Conservation (phyloP, 92 coral and sea anemone species). For the Paramuricea clavata region DNA sequence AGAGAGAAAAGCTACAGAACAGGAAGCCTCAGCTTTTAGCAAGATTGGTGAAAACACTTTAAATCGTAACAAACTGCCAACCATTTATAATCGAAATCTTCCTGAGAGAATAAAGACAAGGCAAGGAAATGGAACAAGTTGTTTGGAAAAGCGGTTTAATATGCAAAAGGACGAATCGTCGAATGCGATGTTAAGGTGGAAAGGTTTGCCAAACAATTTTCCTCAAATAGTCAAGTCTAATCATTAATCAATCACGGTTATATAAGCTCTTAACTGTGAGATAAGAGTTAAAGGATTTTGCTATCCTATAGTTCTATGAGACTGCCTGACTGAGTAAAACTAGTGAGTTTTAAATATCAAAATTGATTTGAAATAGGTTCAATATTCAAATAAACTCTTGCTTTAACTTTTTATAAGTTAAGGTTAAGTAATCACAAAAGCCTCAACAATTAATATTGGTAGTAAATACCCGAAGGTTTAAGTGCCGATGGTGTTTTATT, state of each 20-base stretch:
- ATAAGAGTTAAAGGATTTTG: not conserved
- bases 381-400: too few relatives aligned
- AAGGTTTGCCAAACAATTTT: not conserved
- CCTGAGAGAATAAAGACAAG: not conserved
- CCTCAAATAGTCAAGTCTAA: not conserved
- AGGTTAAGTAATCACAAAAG: too few relatives aligned
- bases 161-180: not conserved
- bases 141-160: not conserved
- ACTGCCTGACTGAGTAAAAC: not conserved
- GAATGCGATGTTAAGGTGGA: not conserved
- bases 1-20: not conserved
- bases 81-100: not conserved
- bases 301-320: not conserved
- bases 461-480: not conserved
- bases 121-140: not conserved
- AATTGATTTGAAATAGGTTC: not conserved
- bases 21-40: not conserved
- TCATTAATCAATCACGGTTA: constrained; percentile 13
- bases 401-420: too few relatives aligned
- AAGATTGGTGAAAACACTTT: not conserved
- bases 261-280: constrained; percentile 1
- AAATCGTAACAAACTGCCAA: not conserved
- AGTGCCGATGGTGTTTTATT: not conserved
- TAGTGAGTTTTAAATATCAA: not conserved
- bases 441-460: not conserved